phyloP scores from a whole-genome alignment of 2,888 invertebrate species.

The Drymonia ruficornis region DNA sequence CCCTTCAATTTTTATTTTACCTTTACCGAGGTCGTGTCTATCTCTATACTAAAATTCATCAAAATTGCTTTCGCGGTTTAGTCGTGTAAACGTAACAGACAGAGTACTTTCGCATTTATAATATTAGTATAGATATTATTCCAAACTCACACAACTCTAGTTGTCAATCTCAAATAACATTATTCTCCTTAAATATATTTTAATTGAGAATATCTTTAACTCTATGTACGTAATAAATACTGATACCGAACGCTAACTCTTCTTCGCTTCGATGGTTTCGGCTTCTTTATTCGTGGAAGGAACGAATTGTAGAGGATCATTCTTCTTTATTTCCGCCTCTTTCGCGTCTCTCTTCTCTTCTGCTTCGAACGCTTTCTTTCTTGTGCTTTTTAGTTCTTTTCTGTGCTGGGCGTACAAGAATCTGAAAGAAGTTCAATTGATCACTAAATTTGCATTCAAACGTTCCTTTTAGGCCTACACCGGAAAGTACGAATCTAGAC shows the following conservation, averaged over 20 bases:
- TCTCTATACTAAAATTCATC: too few species aligned
- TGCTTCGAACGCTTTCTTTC: slow-evolving; percentile 64
- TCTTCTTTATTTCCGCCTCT: slow-evolving; percentile 47
- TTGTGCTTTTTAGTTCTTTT: slow-evolving; percentile 46
- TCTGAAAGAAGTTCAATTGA: slow-evolving; percentile 45
- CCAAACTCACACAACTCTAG: too few species aligned
- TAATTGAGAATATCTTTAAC: slow-evolving; percentile 6
- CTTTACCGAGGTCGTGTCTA: too few species aligned
- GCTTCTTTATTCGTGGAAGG: slow-evolving; percentile 14
- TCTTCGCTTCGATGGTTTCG: slow-evolving; percentile 19
- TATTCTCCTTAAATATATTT: not conserved
- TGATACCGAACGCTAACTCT: slow-evolving; percentile 17
- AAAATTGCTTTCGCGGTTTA: too few species aligned
- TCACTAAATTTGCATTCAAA: too few species aligned
- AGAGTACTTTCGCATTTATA: too few species aligned
- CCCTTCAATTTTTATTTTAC: too few species aligned
- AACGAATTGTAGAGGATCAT: slow-evolving; percentile 33
- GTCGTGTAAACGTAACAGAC: too few species aligned
- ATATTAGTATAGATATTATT: too few species aligned
- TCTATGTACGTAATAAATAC: not conserved
- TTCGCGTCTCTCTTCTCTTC: slow-evolving; percentile 56
- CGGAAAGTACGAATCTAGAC: too few species aligned
- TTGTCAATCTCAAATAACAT: not conserved
- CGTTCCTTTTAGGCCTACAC: too few species aligned
- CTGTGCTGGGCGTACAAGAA: slow-evolving; percentile 63